phyloP scores from a whole-genome alignment of 2,888 invertebrate species.

The Agonum fuliginosum region DNA sequence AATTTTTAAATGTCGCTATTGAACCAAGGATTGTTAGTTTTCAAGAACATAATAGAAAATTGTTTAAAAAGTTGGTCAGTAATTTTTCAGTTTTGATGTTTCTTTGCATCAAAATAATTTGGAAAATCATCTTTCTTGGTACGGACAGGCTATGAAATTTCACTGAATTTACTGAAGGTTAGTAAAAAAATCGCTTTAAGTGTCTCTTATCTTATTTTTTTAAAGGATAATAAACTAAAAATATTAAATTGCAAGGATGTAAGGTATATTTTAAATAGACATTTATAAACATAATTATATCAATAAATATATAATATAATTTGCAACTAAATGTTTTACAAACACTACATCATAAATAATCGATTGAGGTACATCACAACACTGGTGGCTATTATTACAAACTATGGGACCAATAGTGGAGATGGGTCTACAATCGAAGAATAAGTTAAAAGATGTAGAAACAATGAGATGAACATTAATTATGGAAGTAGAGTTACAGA shows the following conservation, averaged over 20 bases:
- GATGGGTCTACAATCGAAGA: slow-evolving; percentile 4
- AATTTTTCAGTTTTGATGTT: no score
- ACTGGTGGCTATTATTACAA: slow-evolving; percentile 32
- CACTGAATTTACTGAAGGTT: background rate
- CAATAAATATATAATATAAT: slow-evolving; percentile 59
- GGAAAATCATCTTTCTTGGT: no score
- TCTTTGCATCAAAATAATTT: no score
- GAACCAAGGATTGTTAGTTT: no score
- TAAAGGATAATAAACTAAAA: background rate
- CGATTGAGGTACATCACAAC: slow-evolving; percentile 49
- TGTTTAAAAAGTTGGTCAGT: no score
- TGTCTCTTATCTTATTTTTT: background rate
- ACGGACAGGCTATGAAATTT: no score
- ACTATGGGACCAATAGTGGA: background rate
- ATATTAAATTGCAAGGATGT: slow-evolving; percentile 36
- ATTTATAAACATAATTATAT: slow-evolving; percentile 49
- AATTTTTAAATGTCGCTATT: no score
- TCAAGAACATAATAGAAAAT: no score
- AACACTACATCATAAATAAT: slow-evolving; percentile 58
- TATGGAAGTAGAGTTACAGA: background rate
- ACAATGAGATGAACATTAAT: background rate
- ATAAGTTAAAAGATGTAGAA: background rate
- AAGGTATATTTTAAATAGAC: slow-evolving; percentile 52
- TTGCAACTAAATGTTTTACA: slow-evolving; percentile 56
- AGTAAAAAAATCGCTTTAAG: background rate